Conservation (phyloP, 2,888 invertebrate species). For the Dicyrtomina minuta region DNA sequence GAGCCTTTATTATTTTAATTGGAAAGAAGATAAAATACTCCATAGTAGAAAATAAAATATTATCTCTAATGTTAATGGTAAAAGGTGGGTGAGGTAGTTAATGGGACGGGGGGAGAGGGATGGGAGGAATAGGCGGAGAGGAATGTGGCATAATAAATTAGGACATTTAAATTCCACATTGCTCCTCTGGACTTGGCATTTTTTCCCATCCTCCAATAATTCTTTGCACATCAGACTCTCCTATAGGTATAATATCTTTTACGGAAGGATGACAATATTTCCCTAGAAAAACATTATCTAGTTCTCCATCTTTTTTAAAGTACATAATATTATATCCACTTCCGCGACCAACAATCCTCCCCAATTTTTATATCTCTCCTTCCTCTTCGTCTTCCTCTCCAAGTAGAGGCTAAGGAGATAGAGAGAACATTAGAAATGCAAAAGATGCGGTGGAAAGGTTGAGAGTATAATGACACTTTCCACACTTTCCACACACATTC, state of each 20-base stretch:
- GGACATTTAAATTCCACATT: conserved; percentile 33
- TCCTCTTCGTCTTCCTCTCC: background rate
- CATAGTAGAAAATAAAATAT: background rate
- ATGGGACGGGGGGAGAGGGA: conserved; percentile 7
- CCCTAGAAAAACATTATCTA: no score
- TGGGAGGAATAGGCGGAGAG: conserved; percentile 16
- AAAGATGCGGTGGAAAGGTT: conserved; percentile 18
- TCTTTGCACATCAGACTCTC: background rate
- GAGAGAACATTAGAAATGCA: conserved; percentile 21
- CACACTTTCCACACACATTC: conserved; percentile 28
- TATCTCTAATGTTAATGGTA: background rate
- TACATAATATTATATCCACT: background rate
- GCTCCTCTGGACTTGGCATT: conserved; percentile 16
- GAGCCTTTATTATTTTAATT: no score
- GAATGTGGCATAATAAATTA: conserved; percentile 34
- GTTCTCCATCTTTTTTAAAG: background rate
- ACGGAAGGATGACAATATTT: background rate
- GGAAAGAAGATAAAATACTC: no score
- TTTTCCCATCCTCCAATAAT: background rate
- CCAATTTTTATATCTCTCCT: no score
- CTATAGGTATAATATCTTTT: background rate
- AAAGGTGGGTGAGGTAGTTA: no score
- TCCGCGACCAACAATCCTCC: no score
- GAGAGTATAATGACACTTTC: conserved; percentile 12
- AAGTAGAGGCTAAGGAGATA: background rate